A percentile compares a stretch with the other conserved stretches of the same genome.
Conservation (phyloP, 2,888 invertebrate species). For the Mellilla xanthometata region DNA sequence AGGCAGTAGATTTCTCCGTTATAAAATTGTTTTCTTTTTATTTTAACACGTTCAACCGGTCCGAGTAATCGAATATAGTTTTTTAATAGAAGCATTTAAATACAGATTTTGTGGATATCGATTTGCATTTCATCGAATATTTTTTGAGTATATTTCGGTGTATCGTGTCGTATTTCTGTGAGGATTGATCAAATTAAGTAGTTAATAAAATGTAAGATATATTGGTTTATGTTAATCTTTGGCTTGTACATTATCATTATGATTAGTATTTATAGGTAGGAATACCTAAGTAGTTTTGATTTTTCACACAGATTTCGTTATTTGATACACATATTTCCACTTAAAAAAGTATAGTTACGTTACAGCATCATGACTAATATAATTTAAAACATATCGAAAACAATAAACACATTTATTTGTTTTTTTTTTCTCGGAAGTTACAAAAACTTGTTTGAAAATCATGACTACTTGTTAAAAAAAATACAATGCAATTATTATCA, state of each 20-base stretch:
- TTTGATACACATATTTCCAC: too few relatives aligned
- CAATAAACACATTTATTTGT: too few relatives aligned
- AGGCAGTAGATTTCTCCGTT: constrained; percentile 42
- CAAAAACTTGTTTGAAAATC: too few relatives aligned
- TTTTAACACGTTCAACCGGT: constrained; percentile 24
- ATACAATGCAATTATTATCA: too few relatives aligned
- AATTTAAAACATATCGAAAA: too few relatives aligned
- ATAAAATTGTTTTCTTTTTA: constrained; percentile 28
- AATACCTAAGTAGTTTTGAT: background rate
- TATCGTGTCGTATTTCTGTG: constrained; percentile 10
- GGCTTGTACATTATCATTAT: background rate
- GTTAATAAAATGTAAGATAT: constrained; percentile 17
- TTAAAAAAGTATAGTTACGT: too few relatives aligned
- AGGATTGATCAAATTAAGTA: constrained; percentile 15
- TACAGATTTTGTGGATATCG: constrained; percentile 13
- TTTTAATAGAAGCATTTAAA: constrained; percentile 20
- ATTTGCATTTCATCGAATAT: constrained; percentile 20
- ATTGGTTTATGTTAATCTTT: constrained; percentile 11
- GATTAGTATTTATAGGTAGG: background rate
- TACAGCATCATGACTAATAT: too few relatives aligned
- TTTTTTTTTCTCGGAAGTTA: too few relatives aligned
- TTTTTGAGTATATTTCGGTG: constrained; percentile 10
- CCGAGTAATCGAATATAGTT: constrained; percentile 16
- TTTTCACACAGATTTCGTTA: background rate
- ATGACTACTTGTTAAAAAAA: too few relatives aligned